phyloP scores from a whole-genome alignment of 2,113 vertebrate species.

The Coregonus clupeaformis region DNA sequence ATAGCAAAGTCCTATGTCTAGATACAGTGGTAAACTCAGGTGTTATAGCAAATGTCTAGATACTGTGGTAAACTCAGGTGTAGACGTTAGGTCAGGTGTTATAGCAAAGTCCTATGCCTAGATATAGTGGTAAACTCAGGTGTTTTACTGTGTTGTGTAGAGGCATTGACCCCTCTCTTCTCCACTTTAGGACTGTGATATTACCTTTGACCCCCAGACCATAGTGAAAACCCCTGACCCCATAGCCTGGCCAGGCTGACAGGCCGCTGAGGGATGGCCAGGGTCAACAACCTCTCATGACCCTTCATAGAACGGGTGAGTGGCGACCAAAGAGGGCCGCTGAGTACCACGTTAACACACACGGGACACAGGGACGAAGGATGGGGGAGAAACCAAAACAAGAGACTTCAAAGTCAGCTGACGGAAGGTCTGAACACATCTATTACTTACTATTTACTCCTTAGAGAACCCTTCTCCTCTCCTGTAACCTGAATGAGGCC shows the following conservation, averaged over 20 bases:
- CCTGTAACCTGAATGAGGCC: conserved; percentile 50
- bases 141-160: conserved; percentile 8
- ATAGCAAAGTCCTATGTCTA: neutral
- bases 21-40: too few relatives aligned
- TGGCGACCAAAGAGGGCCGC: conserved; percentile 51
- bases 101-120: neutral
- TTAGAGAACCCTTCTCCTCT: neutral
- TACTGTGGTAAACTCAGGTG: too few relatives aligned
- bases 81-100: too few relatives aligned
- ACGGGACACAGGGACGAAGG: conserved; percentile 8
- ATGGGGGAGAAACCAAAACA: conserved; percentile 1
- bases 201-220: conserved; percentile 20
- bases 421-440: too few relatives aligned
- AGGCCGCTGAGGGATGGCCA: conserved; percentile 63
- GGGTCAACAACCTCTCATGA: conserved; percentile 65
- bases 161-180: conserved; percentile 52
- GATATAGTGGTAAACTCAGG: neutral
- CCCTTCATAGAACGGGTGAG: conserved; percentile 49
- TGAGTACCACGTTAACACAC: conserved; percentile 23
- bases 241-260: conserved; percentile 56
- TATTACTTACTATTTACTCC: too few relatives aligned
- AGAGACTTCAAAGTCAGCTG: conserved; percentile 1
- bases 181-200: conserved; percentile 19
- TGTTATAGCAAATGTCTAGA: too few relatives aligned
- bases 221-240: conserved; percentile 61